Evolutionary conservation across 2,888 invertebrate genomes (phyloP).

Genomic region (Oegoconia quadripuncta): DNA sequence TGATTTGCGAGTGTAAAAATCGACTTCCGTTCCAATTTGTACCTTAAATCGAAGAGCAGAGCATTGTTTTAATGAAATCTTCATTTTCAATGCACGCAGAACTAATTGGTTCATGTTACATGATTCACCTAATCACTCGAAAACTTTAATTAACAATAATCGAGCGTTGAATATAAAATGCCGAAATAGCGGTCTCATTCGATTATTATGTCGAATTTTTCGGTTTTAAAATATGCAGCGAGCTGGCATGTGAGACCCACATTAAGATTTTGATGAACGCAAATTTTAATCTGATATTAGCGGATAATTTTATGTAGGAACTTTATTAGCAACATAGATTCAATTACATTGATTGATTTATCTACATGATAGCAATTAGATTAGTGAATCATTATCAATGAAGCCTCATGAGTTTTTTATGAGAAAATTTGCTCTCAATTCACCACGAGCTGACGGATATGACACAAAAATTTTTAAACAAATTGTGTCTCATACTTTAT

Average conservation of each 20-base stretch:
- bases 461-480: too few species aligned
- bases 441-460: too few species aligned
- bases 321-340: not conserved
- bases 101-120: slow-evolving; percentile 34
- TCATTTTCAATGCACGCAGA: slow-evolving; percentile 13
- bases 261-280: slow-evolving; percentile 54
- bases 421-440: too few species aligned
- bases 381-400: too few species aligned
- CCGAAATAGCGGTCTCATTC: slow-evolving; percentile 40
- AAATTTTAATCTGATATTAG: slow-evolving; percentile 64
- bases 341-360: not conserved
- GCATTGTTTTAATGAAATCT: slow-evolving; percentile 20
- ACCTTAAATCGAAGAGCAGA: slow-evolving; percentile 37
- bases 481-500: too few species aligned
- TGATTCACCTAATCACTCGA: slow-evolving; percentile 54
- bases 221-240: slow-evolving; percentile 38
- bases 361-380: too few species aligned
- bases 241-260: slow-evolving; percentile 50
- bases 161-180: slow-evolving; percentile 54
- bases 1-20: slow-evolving; percentile 51
- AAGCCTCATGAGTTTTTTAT: too few species aligned
- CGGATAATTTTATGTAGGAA: slow-evolving; percentile 38
- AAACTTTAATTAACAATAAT: slow-evolving; percentile 63
- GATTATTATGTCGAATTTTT: slow-evolving; percentile 47
- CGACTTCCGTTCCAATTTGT: slow-evolving; percentile 33